Evolutionary conservation across 2,797 vertebrate genomes (phyloP).

Genomic region (Manis crassicaudata): DNA sequence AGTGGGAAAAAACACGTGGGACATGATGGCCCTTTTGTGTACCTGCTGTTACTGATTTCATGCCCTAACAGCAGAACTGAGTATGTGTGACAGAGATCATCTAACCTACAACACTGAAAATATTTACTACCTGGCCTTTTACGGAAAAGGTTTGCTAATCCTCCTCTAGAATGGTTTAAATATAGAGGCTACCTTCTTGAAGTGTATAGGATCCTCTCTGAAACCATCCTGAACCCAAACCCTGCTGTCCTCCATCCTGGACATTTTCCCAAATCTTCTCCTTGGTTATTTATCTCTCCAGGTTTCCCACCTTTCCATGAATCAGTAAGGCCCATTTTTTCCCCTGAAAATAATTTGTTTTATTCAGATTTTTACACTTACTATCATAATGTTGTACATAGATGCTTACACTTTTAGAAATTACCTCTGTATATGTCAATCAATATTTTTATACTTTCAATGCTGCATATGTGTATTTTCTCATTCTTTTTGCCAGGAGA

Average conservation of each 20-base stretch:
- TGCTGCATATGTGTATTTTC: background rate
- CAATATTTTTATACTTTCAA: background rate
- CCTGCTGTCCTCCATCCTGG: background rate
- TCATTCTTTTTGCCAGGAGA: background rate
- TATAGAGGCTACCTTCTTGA: background rate
- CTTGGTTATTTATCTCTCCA: background rate
- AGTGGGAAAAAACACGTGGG: background rate
- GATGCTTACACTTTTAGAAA: background rate
- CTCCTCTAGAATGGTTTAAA: background rate
- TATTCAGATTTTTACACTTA: background rate
- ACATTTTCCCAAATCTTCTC: background rate
- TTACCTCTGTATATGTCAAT: background rate
- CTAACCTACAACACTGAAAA: background rate
- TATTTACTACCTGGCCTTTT: background rate
- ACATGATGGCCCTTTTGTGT: background rate
- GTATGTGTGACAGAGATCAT: background rate
- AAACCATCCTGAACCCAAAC: background rate
- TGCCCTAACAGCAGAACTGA: background rate
- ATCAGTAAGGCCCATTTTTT: background rate
- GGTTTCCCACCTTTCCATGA: background rate
- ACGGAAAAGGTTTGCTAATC: background rate
- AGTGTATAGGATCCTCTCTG: background rate
- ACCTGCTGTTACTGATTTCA: background rate
- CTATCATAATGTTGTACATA: background rate
- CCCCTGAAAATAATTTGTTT: conserved; percentile 1